Base-by-base conservation (phyloP, 2,888 invertebrate species). In the Phyllotreta cruciferae region DNA sequence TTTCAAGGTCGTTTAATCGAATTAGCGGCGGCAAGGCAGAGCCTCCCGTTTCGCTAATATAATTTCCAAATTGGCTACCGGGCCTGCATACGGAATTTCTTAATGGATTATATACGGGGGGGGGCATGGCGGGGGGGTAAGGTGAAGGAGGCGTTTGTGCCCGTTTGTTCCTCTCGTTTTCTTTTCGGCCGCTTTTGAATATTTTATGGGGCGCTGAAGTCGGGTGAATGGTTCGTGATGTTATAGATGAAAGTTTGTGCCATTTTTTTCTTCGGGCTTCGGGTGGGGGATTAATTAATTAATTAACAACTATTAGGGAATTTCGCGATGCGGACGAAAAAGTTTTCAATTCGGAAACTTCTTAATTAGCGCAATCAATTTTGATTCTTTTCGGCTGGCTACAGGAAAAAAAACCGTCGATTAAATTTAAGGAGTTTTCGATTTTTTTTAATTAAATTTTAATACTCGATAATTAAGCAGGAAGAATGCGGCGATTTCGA, bases 341-440 rank as follows among this genome's bases (percentile, higher is more conserved):
- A 70, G 69, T 70, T 69, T 70, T 70, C 64, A 67, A 66, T 66
- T 66, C 60, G 49, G 60, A 68, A 70, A 70, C 64, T 69, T 70
- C 66, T 66, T 68, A 66, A 70, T 70, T 66, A 66, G 49, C 52
- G 44, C 61, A 61, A 70, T 70, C 66, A 55, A 63, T 60, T 63
- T 56, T 52, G 56, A 56, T 63, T 63, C 52, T 58, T 47, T n/a
- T n/a, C n/a, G n/a, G n/a, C 24, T 24, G 2, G 24, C 24, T 24
- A 4, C 24, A 4, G 24, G 24, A 24, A 24, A 24, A 24, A 24
- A 24, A 24, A 4, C 24, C 24, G 24, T 24, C 24, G 24, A 24
- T 24, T 24, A 24, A 24, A 24, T 24, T 24, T 24, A 4, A 24
- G 24, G 24, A 24, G 24, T 24, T 24, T 24, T 24, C 24, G 24